Percentiles rank a stretch among this genome's conserved stretches.
Evolutionary conservation across 2,797 vertebrate species (phyloP).

Genomic region (Gallinago nigripennis): DNA sequence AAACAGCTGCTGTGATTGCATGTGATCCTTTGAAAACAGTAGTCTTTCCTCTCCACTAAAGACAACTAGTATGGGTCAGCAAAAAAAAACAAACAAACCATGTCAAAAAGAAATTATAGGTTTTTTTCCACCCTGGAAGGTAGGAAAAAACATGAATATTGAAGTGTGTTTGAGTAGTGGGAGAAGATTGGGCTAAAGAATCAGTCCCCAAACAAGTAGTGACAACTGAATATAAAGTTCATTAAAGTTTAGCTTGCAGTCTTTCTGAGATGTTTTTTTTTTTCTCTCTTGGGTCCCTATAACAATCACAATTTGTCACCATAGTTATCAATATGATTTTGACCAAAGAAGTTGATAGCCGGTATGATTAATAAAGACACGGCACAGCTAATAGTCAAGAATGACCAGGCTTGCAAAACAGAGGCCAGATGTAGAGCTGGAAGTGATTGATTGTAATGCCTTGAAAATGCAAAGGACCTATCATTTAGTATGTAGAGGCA

Average conservation of each 20-base stretch:
- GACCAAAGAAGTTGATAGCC: neutral
- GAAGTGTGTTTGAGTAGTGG: neutral
- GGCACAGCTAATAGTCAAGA: neutral
- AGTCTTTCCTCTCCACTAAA: neutral
- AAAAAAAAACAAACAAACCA: neutral
- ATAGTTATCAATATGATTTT: neutral
- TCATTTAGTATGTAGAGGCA: neutral
- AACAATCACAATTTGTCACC: neutral
- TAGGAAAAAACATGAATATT: neutral
- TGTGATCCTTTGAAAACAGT: neutral
- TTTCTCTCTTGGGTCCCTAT: neutral
- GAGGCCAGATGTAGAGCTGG: neutral
- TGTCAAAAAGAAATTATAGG: neutral
- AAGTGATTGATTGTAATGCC: conserved; percentile 7
- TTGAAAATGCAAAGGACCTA: neutral
- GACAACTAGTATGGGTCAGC: neutral
- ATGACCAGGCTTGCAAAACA: neutral
- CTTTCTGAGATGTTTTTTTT: neutral
- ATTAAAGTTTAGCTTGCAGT: neutral
- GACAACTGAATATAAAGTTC: neutral
- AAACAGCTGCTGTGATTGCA: neutral
- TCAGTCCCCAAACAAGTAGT: neutral
- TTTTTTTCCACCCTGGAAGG: neutral
- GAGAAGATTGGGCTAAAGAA: neutral
- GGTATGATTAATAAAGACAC: neutral